Percentiles rank a stretch among this genome's conserved stretches.
Conservation (phyloP, 1,140 invertebrate genomes). For the Drosophila bipectinata region DNA sequence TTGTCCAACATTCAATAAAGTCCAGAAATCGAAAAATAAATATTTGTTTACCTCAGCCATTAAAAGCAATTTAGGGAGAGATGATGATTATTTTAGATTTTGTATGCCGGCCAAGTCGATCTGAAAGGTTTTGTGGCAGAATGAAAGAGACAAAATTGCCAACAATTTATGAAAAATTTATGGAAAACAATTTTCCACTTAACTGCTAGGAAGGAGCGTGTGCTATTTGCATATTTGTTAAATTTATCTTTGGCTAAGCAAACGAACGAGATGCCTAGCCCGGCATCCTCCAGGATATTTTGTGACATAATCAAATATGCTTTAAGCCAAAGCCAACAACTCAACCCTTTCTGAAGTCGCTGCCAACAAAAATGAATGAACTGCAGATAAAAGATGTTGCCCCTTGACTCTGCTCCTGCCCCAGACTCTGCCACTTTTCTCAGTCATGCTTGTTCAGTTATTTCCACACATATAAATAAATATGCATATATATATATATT, state of each 20-base stretch:
- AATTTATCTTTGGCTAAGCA: conserved; percentile 69
- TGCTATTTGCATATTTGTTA: conserved; percentile 76
- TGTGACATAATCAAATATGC: conserved; percentile 81
- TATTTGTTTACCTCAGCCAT: conserved; percentile 55
- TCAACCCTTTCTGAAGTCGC: conserved; percentile 73
- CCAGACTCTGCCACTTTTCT: conserved; percentile 9
- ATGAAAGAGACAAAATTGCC: conserved; percentile 35
- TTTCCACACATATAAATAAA: conserved; percentile 37
- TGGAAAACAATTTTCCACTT: conserved; percentile 58
- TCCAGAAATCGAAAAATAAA: conserved; percentile 9
- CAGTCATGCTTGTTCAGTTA: conserved; percentile 53
- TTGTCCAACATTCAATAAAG: background rate
- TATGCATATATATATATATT: conserved; percentile 21
- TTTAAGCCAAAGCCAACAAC: conserved; percentile 71
- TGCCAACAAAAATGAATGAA: conserved; percentile 60
- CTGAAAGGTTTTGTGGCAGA: conserved; percentile 12
- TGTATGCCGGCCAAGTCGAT: conserved; percentile 12
- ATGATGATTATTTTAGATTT: conserved; percentile 23
- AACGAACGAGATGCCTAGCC: conserved; percentile 28
- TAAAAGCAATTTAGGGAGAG: conserved; percentile 46
- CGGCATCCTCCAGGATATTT: conserved; percentile 60
- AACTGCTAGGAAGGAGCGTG: conserved; percentile 2
- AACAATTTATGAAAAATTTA: conserved; percentile 55
- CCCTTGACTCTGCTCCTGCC: background rate
- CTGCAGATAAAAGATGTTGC: conserved; percentile 65